Percentiles rank a stretch among this genome's conserved stretches.
These are phyloP conservation scores for Drosophila mimica DNA, from an alignment of 2,888 invertebrate species.

Conservation along the genomic window DNA sequence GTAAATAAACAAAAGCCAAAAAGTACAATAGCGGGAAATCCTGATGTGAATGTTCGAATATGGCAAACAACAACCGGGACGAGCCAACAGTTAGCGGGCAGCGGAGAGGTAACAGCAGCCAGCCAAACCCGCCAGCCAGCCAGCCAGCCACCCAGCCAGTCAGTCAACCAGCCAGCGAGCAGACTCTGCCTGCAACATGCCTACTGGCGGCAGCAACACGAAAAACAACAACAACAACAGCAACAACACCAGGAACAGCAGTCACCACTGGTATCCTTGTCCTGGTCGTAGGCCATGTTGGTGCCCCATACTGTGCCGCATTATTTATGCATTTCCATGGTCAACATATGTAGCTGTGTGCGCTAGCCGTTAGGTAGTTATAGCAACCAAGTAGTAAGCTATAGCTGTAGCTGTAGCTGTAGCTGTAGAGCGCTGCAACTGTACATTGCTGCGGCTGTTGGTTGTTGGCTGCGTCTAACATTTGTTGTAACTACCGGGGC, in stretches of 20 bases:
- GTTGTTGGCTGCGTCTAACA: conserved; percentile 74
- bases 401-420: conserved; percentile 10
- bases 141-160: conserved; percentile 27
- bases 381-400: conserved; percentile 72
- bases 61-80: conserved; percentile 71
- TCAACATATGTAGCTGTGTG: conserved; percentile 70
- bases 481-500: conserved; percentile 77
- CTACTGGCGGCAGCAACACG: conserved; percentile 47
- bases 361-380: conserved; percentile 68
- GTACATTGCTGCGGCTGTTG: conserved; percentile 37
- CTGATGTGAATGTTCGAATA: conserved; percentile 80
- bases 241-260: conserved; percentile 14
- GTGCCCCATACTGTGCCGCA: conserved; percentile 70
- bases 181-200: conserved; percentile 48
- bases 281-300: conserved; percentile 69
- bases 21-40: conserved; percentile 81
- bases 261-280: conserved; percentile 51
- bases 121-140: background rate
- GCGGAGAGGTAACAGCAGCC: conserved; percentile 29
- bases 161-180: conserved; percentile 16
- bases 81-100: conserved; percentile 26
- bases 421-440: conserved; percentile 28
- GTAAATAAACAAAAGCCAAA: conserved; percentile 80
- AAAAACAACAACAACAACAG: conserved; percentile 19
- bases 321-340: conserved; percentile 80